phyloP scores from a whole-genome alignment of 2,113 vertebrate genomes.

The Setophaga kirtlandii region DNA sequence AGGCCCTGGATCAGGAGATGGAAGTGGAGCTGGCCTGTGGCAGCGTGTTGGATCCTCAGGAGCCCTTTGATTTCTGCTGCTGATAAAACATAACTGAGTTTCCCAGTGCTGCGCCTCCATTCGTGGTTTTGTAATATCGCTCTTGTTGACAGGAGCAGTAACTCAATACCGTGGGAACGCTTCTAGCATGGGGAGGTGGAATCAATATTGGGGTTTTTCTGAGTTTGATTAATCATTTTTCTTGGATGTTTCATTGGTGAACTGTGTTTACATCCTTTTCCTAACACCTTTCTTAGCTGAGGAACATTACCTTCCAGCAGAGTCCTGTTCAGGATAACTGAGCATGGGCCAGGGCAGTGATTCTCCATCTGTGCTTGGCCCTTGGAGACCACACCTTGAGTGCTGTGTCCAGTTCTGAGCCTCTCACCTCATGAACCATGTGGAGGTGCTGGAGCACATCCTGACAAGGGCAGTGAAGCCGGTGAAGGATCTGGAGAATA shows the following conservation, averaged over 20 bases:
- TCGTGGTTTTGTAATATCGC: neutral
- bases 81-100: neutral
- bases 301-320: accelerated
- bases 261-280: neutral
- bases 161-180: neutral
- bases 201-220: neutral
- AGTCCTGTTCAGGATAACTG: neutral
- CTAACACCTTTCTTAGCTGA: neutral
- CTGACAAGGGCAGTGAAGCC: neutral
- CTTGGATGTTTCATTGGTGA: neutral
- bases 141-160: neutral
- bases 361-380: neutral
- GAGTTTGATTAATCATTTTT: neutral
- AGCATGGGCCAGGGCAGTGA: neutral
- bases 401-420: neutral
- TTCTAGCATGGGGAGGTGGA: neutral
- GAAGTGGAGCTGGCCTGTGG: neutral
- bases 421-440: too few relatives aligned
- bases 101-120: neutral
- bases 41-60: neutral
- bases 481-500: neutral
- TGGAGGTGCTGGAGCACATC: neutral
- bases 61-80: neutral
- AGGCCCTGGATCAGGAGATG: neutral
- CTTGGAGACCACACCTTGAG: neutral